Base-by-base conservation (phyloP, 2,797 vertebrate species). In the Potorous gilbertii region DNA sequence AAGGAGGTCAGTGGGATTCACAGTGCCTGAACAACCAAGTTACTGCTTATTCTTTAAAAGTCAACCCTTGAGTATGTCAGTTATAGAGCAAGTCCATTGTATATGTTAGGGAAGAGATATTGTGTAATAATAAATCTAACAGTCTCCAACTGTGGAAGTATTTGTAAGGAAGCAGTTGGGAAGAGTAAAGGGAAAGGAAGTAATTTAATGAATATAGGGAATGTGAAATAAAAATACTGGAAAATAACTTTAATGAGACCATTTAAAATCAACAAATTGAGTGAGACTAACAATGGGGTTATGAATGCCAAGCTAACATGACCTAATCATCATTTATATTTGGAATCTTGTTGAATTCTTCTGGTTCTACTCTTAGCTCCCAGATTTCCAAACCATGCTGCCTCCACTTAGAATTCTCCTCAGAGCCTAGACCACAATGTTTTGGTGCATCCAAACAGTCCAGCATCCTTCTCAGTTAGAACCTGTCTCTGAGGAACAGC, bases 1-100 rank as follows among this genome's bases (percentile, higher is more conserved):
- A 21, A 74, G 8, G 94, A 54, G 92, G 95, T 46, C 91, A 59
- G 18, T n/a, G 46, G 93, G 55, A 94, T 95, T 97, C 94, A 93
- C 34, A 92, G 91, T 74, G n/a, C 56, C 81, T 95, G 90, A 54
- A 12, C 62, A 92, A 95, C 59, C 2, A 89, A 54, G 93, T 89
- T 94, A 93, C 54, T 96, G 56, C 54, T 94, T 55, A n/a, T n/a
- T 95, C 92, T 40, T 74, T n/a, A 74, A 74, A 74, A 74, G 66
- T 95, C 93, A 89, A 13, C 57, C 93, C n/a, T 74, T 2, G 24
- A 92, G 18, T 29, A 74, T 81, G 16, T 52, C 56, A 56, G 54
- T 54, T 56, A 46, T 62, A 55, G 62, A 81, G 4, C 34, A 91
- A 92, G 18, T 2, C 56, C n/a, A 2, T 14, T 90, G 46, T 90